Conservation (phyloP, 2,888 invertebrate genomes). For the Meloe dianella region DNA sequence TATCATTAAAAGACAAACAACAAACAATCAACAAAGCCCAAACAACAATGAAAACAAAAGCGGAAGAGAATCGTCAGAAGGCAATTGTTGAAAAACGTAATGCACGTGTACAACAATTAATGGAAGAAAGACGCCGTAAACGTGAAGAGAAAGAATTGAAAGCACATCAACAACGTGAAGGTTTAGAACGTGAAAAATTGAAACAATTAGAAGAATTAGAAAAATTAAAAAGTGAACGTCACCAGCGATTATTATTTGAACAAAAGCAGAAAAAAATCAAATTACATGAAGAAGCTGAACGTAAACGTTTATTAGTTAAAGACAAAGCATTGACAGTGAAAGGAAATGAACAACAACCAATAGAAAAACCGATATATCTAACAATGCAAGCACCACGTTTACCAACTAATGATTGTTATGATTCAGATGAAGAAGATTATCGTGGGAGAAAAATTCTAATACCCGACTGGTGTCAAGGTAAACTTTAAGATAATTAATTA, state of each 20-base stretch:
- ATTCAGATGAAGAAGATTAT: constrained; percentile 62
- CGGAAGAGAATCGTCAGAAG: constrained; percentile 35
- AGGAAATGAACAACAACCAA: constrained; percentile 54
- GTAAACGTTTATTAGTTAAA: constrained; percentile 60
- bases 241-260: constrained; percentile 45
- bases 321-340: constrained; percentile 55
- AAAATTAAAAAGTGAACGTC: constrained; percentile 54
- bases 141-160: constrained; percentile 58
- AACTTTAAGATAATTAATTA: constrained; percentile 33
- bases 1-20: constrained; percentile 30
- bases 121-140: constrained; percentile 63
- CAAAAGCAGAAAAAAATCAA: constrained; percentile 59
- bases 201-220: constrained; percentile 60
- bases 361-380: constrained; percentile 51
- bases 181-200: constrained; percentile 61
- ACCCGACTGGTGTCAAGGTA: constrained; percentile 61
- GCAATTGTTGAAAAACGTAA: constrained; percentile 64
- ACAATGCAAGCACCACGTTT: constrained; percentile 57
- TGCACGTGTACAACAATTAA: constrained; percentile 64
- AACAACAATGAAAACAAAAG: constrained; percentile 18
- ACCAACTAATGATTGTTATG: constrained; percentile 65
- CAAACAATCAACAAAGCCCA: constrained; percentile 41
- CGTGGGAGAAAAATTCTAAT: constrained; percentile 48
- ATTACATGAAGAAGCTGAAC: constrained; percentile 57
- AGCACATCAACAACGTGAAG: constrained; percentile 60